A percentile compares a stretch with the other conserved stretches of the same genome.
Conservation (phyloP, 2,888 invertebrate species). For the Subacronicta megacephala region DNA sequence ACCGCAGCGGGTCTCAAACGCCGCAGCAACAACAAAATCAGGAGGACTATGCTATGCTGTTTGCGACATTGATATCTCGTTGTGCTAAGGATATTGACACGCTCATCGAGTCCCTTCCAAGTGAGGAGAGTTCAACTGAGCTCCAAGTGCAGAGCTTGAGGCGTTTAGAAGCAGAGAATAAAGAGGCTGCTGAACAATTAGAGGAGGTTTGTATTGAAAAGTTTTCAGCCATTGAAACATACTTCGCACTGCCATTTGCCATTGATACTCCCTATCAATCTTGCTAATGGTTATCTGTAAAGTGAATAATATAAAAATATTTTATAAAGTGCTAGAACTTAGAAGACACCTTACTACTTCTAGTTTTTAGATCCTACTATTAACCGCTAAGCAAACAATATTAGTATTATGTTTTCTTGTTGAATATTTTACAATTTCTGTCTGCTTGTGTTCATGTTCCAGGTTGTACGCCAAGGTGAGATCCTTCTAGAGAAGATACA, state of each 20-base stretch:
- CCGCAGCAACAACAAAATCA: slow-evolving; percentile 94
- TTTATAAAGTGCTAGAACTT: too few relatives aligned
- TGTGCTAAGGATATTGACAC: slow-evolving; percentile 99
- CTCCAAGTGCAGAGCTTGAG: slow-evolving; percentile 95
- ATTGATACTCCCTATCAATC: too few relatives aligned
- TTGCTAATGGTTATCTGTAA: too few relatives aligned
- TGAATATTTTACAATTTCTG: too few relatives aligned
- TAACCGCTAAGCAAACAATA: too few relatives aligned
- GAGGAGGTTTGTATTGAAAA: slow-evolving; percentile 88
- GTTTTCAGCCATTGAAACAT: background rate
- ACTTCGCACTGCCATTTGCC: too few relatives aligned
- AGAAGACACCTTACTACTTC: too few relatives aligned
- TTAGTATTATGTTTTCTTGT: too few relatives aligned
- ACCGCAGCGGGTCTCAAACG: slow-evolving; percentile 95
- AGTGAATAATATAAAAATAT: too few relatives aligned
- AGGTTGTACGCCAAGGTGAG: slow-evolving; percentile 96
- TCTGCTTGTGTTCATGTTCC: slow-evolving; percentile 39
- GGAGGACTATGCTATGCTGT: slow-evolving; percentile 97
- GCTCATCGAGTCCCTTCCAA: slow-evolving; percentile 97
- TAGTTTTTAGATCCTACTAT: too few relatives aligned
- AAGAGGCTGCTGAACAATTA: slow-evolving; percentile 96
- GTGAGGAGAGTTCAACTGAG: slow-evolving; percentile 98
- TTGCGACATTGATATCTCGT: slow-evolving; percentile 97
- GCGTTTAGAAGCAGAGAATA: slow-evolving; percentile 96
- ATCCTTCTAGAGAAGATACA: slow-evolving; percentile 96